Base-by-base conservation (phyloP, 1,140 invertebrate species). In the Helicoverpa zea region DNA sequence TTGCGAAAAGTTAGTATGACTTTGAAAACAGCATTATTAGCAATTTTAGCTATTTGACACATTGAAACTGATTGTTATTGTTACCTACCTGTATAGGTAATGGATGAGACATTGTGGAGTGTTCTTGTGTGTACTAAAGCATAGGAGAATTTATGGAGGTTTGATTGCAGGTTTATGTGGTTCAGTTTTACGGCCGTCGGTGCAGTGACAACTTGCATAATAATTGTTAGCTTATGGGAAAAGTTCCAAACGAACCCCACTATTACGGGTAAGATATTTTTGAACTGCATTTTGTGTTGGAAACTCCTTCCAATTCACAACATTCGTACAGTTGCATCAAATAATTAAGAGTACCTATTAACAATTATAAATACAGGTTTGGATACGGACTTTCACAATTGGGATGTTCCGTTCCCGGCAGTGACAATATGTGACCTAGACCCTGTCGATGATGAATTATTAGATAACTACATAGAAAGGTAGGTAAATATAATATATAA, bases 221-320 rank as follows among this genome's bases (percentile, higher is more conserved):
- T 97, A 75, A 97, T 97, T 68, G 95, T 96, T 18, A 97, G 96
- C 82, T 94, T 98, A 23, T 97, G 97, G 97, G 96, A 97, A 82
- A 97, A 97, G 88, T 98, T 98, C 91, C 97, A 97, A 95, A 97
- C 97, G 0, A 97, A 97, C 92, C 97, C 97, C 2, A 97, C 97
- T 0, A 97, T 97, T n/a, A 97, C 97, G 18, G 97, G 96, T 94
- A 82, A 84, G 79, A 78, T 9, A 1, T 14, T 54, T 54, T n/a
- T 54, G 18, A 66, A 68, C n/a, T 10, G 35, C n/a, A n/a, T 16
- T 23, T 23, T 23, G 23, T 23, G 23, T 23, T 23, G 23, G 23
- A 23, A 23, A 23, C 23, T n/a, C n/a, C n/a, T n/a, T n/a, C n/a
- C n/a, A n/a, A n/a, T n/a, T n/a, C n/a, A n/a, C n/a, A n/a, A n/a